phyloP scores from a whole-genome alignment of 2,113 vertebrate species.

The Chascanopsetta lugubris region DNA sequence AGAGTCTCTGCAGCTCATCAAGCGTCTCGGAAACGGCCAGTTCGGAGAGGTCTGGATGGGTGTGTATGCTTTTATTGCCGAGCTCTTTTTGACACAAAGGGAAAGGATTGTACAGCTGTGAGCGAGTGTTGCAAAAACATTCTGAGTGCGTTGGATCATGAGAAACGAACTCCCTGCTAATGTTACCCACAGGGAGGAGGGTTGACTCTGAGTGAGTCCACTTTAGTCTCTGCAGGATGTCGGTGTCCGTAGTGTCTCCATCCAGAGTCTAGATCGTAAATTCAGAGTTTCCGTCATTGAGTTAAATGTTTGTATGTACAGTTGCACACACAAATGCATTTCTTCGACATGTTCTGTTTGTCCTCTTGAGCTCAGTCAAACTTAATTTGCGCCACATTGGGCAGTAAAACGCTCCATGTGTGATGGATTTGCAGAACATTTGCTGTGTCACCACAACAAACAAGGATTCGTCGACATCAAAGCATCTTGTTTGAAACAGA shows the following conservation, averaged over 20 bases:
- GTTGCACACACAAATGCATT: too few species aligned
- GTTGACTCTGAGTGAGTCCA: constrained; percentile 11
- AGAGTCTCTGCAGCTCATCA: constrained; percentile 99
- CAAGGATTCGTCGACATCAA: too few species aligned
- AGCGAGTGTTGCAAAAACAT: constrained; percentile 37
- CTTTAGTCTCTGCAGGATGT: not conserved
- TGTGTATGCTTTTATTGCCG: constrained; percentile 76
- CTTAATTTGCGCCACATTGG: too few species aligned
- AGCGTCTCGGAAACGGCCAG: constrained; percentile 99
- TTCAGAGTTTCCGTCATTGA: too few species aligned
- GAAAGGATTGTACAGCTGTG: constrained; percentile 38
- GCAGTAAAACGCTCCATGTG: too few species aligned
- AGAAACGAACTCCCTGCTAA: constrained; percentile 13
- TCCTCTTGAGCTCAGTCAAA: too few species aligned
- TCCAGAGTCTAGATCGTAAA: too few species aligned
- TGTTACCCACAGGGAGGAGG: constrained; percentile 15
- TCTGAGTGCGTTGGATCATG: constrained; percentile 27
- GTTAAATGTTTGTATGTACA: too few species aligned
- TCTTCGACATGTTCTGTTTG: too few species aligned
- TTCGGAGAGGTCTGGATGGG: constrained; percentile 99
- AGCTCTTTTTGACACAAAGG: constrained; percentile 3
- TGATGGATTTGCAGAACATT: too few species aligned
- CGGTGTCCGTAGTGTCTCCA: not conserved
- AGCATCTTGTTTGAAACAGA: too few species aligned
- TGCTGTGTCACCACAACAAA: too few species aligned